Evolutionary conservation across 23 tunicate species (phyloP).

Genomic region (Oikopleura dioica): DNA sequence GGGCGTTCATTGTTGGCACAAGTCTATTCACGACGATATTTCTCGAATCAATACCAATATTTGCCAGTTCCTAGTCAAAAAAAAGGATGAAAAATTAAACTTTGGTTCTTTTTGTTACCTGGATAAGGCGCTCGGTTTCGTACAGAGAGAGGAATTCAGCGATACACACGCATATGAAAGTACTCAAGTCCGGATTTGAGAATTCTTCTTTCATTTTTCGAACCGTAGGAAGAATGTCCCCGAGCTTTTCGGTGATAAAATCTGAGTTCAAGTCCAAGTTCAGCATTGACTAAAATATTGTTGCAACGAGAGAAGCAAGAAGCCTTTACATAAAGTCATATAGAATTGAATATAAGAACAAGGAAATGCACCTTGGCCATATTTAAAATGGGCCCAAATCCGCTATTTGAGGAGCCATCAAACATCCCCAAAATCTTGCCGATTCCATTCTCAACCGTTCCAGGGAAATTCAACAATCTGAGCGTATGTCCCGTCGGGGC

Average conservation of each 20-base stretch:
- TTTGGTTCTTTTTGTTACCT: not conserved
- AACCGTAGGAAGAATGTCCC: conserved; percentile 56
- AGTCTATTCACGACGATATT: conserved; percentile 75
- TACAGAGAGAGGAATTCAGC: conserved; percentile 82
- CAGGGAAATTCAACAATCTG: conserved; percentile 66
- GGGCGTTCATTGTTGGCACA: conserved; percentile 15
- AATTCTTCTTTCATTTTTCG: conserved; percentile 42
- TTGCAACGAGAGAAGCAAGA: not conserved
- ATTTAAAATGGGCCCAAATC: conserved; percentile 7
- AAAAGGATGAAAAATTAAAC: not conserved
- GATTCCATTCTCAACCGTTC: conserved; percentile 50
- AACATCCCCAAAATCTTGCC: conserved; percentile 34
- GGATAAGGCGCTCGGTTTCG: conserved; percentile 82
- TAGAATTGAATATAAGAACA: too few relatives aligned
- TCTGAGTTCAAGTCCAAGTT: conserved; percentile 43
- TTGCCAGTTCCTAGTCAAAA: conserved; percentile 29
- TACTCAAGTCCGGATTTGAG: conserved; percentile 54
- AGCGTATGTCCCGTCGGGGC: conserved; percentile 96
- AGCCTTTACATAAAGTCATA: not conserved
- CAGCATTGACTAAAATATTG: not conserved
- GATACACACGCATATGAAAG: conserved; percentile 88
- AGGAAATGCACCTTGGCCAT: too few relatives aligned
- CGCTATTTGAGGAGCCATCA: conserved; percentile 30
- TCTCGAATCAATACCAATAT: conserved; percentile 62
- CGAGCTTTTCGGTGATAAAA: conserved; percentile 31